Evolutionary conservation across 1,140 invertebrate genomes (phyloP).

Genomic region (Luehdorfia chinensis): DNA sequence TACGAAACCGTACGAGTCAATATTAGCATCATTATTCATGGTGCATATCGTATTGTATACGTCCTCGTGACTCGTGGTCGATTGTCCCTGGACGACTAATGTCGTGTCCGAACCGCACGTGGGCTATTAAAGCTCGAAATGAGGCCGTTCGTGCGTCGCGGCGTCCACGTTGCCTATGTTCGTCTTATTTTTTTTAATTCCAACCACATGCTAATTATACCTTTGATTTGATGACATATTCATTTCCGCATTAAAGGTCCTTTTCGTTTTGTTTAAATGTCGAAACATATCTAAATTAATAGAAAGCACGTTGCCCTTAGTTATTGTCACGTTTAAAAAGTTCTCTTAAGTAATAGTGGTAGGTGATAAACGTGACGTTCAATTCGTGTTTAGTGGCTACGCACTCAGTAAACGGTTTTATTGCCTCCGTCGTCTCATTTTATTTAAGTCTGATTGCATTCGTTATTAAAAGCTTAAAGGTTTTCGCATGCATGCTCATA

Average conservation of each 20-base stretch:
- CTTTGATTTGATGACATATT: conserved; percentile 22
- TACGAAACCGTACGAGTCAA: conserved; percentile 21
- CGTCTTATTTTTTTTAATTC: conserved; percentile 26
- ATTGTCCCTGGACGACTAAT: conserved; percentile 54
- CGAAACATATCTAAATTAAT: background rate
- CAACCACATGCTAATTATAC: conserved; percentile 29
- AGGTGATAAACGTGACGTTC: conserved; percentile 49
- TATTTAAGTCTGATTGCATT: conserved; percentile 32
- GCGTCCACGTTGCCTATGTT: conserved; percentile 26
- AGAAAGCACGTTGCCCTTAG: conserved; percentile 4
- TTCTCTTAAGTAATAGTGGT: conserved; percentile 44
- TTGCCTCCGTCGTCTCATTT: conserved; percentile 30
- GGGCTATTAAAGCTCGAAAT: conserved; percentile 43
- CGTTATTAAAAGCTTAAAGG: conserved; percentile 17
- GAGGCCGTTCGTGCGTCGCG: conserved; percentile 47
- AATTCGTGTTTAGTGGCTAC: conserved; percentile 57
- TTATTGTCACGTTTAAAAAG: conserved; percentile 33
- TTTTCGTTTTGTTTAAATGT: no score
- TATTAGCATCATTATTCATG: conserved; percentile 53
- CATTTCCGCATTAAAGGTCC: conserved; percentile 19
- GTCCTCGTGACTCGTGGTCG: conserved; percentile 53
- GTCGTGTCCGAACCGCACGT: conserved; percentile 60
- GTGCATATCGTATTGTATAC: conserved; percentile 41
- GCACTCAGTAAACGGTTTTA: conserved; percentile 46
- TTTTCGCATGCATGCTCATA: conserved; percentile 12